These are phyloP conservation scores for Rousettus leschenaultii DNA, from an alignment of 2,113 vertebrate genomes.

Conservation along the genomic window DNA sequence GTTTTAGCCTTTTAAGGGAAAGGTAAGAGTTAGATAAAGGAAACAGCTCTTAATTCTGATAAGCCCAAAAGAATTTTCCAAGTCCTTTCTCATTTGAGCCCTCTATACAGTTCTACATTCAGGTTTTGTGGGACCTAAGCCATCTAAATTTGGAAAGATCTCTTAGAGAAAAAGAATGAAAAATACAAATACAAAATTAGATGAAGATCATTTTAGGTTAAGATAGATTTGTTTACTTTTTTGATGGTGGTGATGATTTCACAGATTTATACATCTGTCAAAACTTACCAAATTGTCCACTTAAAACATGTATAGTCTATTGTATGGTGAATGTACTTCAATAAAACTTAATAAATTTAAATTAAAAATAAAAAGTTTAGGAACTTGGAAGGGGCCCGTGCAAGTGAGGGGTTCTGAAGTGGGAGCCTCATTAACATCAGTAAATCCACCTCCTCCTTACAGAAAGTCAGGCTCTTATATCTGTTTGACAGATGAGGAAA, in stretches of 20 bases:
- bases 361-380: not conserved
- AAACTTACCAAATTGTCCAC: not conserved
- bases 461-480: not conserved
- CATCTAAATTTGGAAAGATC: not conserved
- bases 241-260: not conserved
- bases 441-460: not conserved
- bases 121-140: not conserved
- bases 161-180: not conserved
- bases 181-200: not conserved
- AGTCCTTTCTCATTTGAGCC: not conserved
- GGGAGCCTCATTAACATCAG: not conserved
- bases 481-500: not conserved
- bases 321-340: not conserved
- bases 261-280: not conserved
- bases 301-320: not conserved
- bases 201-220: not conserved
- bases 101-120: not conserved
- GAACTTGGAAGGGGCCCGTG: not conserved
- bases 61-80: not conserved
- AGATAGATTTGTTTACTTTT: not conserved
- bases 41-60: not conserved
- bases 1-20: not conserved
- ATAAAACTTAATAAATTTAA: not conserved
- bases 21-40: not conserved
- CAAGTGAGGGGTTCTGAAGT: not conserved